Conservation (phyloP, 2,888 invertebrate genomes). For the Lissocephala sabroskyi region DNA sequence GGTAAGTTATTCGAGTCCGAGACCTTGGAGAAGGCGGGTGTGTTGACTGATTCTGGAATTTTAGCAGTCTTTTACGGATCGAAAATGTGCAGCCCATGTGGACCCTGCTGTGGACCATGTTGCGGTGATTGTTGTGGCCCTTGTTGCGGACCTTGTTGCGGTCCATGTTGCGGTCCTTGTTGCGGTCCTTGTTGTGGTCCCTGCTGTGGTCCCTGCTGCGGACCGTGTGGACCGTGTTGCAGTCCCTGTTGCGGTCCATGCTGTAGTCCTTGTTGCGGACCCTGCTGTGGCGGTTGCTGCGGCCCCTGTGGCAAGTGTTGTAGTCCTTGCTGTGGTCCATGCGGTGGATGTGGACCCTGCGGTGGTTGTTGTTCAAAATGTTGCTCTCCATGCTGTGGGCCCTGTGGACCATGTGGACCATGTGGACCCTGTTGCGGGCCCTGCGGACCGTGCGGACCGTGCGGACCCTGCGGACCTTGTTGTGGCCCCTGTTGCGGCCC, state of each 20-base stretch:
- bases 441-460: no score
- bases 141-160: constrained; percentile 15
- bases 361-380: constrained; percentile 11
- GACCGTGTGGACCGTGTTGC: constrained; percentile 29
- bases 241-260: constrained; percentile 11
- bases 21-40: no score
- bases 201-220: constrained; percentile 25
- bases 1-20: constrained; percentile 23
- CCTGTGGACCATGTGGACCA: constrained; percentile 5
- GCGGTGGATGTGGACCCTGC: constrained; percentile 3
- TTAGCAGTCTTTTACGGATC: constrained; percentile 15
- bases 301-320: neutral
- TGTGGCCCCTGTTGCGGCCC: constrained; percentile 10
- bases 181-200: constrained; percentile 16
- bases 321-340: constrained; percentile 2
- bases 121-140: constrained; percentile 19
- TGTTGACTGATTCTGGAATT: no score
- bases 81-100: constrained; percentile 43
- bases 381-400: constrained; percentile 13
- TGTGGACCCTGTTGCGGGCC: constrained; percentile 14
- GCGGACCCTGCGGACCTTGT: neutral
- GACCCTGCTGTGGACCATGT: constrained; percentile 13
- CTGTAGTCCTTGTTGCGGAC: neutral
- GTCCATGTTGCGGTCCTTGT: constrained; percentile 2
- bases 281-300: neutral